Percentiles rank a stretch among this genome's conserved stretches.
phyloP scores from a whole-genome alignment of 2,797 vertebrate genomes.

The Crax fasciolata region DNA sequence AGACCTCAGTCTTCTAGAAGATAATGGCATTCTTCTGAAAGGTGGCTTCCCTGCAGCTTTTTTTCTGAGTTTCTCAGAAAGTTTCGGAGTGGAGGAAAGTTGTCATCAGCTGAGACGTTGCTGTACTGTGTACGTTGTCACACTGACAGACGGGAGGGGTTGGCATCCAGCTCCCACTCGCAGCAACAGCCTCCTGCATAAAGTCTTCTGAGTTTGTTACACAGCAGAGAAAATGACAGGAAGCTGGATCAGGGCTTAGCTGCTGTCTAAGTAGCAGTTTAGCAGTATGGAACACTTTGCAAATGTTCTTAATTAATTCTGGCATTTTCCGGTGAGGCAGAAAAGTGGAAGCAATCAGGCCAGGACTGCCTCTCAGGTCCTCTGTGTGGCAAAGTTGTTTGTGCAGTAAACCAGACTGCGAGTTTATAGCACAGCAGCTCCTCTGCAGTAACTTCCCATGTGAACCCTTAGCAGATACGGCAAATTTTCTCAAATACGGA shows the following conservation, averaged over 20 bases:
- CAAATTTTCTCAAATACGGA: neutral
- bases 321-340: slow-evolving; percentile 45
- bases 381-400: neutral
- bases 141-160: neutral
- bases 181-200: neutral
- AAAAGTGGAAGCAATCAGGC: slow-evolving; percentile 6
- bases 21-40: fast-evolving
- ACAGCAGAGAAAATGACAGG: neutral
- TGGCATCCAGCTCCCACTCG: fast-evolving
- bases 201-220: neutral
- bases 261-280: neutral
- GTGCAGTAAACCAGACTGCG: neutral
- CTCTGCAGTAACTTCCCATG: neutral
- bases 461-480: neutral
- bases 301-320: slow-evolving; percentile 45
- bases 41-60: neutral
- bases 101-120: neutral
- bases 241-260: neutral
- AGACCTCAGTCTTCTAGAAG: neutral
- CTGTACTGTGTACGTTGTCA: neutral
- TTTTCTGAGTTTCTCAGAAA: neutral
- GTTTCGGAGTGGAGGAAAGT: neutral
- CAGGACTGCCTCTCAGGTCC: neutral
- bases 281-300: neutral
- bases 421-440: neutral